Evolutionary conservation across 2,797 vertebrate genomes (phyloP).

Genomic region (Triplophysa bombifrons): DNA sequence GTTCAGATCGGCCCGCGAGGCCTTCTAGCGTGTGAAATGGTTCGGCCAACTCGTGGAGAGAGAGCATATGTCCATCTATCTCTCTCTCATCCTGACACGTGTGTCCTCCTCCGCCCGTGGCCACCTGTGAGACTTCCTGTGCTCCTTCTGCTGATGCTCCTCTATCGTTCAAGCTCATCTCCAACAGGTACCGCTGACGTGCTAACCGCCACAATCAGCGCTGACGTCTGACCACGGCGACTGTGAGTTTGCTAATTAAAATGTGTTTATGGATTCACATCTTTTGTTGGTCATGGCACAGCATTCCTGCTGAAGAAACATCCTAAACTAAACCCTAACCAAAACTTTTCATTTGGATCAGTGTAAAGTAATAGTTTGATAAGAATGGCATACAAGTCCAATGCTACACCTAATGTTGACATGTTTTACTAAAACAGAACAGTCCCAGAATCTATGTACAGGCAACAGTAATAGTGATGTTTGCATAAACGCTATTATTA

Average conservation of each 20-base stretch:
- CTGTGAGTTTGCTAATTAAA: too few relatives aligned
- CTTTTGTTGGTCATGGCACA: neutral
- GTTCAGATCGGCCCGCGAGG: slow-evolving; percentile 53
- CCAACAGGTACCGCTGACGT: slow-evolving; percentile 46
- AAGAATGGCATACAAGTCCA: too few relatives aligned
- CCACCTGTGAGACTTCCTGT: slow-evolving; percentile 64
- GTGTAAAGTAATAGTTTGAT: too few relatives aligned
- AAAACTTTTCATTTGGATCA: neutral
- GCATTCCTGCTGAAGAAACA: neutral
- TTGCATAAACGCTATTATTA: too few relatives aligned
- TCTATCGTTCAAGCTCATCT: slow-evolving; percentile 49
- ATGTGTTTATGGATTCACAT: too few relatives aligned
- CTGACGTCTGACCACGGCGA: slow-evolving; percentile 18
- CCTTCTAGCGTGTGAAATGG: slow-evolving; percentile 64
- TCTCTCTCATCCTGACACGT: slow-evolving; percentile 63
- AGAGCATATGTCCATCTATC: slow-evolving; percentile 67
- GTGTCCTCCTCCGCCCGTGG: slow-evolving; percentile 67
- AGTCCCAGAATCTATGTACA: too few relatives aligned
- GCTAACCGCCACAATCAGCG: slow-evolving; percentile 52
- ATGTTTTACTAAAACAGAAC: too few relatives aligned
- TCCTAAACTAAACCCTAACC: neutral
- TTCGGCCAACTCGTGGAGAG: slow-evolving; percentile 65
- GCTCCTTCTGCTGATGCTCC: slow-evolving; percentile 47
- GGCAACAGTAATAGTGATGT: too few relatives aligned
- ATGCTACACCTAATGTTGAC: too few relatives aligned